These are phyloP conservation scores for Antrozous pallidus DNA, from an alignment of 2,797 vertebrate species.

Conservation along the genomic window DNA sequence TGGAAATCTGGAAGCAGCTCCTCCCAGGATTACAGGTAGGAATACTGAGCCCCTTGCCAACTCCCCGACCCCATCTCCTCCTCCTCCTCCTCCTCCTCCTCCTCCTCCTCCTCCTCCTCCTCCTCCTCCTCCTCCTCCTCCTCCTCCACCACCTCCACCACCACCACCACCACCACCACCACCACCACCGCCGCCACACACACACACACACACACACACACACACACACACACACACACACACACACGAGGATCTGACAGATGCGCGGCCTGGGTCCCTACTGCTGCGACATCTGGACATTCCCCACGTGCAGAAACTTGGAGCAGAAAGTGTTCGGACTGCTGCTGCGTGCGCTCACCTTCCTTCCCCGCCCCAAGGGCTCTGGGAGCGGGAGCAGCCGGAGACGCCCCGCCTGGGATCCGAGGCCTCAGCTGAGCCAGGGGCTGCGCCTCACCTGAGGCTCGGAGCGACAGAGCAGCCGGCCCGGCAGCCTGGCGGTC, in stretches of 20 bases:
- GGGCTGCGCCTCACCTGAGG: not conserved
- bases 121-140: too few relatives aligned
- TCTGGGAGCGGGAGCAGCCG: not conserved
- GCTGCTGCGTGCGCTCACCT: not conserved
- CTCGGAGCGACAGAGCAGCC: fast-evolving
- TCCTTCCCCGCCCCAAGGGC: not conserved
- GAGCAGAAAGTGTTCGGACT: not conserved
- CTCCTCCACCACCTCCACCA: too few relatives aligned
- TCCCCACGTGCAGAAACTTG: not conserved
- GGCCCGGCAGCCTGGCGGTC: fast-evolving
- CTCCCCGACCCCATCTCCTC: fast-evolving
- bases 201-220: too few relatives aligned
- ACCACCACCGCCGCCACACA: too few relatives aligned
- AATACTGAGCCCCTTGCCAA: not conserved
- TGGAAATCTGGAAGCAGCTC: not conserved
- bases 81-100: too few relatives aligned
- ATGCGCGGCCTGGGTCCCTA: not conserved
- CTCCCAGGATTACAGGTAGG: not conserved
- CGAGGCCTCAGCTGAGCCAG: not conserved
- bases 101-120: too few relatives aligned
- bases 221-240: too few relatives aligned
- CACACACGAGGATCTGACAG: not conserved
- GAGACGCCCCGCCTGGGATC: not conserved
- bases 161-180: too few relatives aligned
- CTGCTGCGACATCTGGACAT: not conserved